These are phyloP conservation scores for Rhopalosiphum nymphaeae DNA, from an alignment of 2,888 invertebrate species.

Conservation along the genomic window DNA sequence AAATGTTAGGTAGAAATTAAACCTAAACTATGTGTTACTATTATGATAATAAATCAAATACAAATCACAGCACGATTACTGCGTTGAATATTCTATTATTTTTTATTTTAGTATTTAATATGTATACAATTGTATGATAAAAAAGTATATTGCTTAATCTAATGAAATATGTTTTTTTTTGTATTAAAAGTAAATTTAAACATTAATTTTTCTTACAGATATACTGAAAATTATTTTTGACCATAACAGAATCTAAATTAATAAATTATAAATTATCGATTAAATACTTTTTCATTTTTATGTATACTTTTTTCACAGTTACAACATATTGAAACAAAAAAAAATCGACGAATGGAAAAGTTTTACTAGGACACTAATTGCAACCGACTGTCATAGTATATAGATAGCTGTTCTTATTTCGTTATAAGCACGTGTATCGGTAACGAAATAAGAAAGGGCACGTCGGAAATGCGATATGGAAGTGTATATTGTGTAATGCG, in stretches of 20 bases:
- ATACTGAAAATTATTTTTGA: background rate
- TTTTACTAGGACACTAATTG: background rate
- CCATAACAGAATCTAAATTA: background rate
- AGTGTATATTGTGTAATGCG: background rate
- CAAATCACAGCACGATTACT: background rate
- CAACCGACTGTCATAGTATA: background rate
- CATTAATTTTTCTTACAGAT: background rate
- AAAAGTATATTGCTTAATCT: background rate
- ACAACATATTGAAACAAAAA: background rate
- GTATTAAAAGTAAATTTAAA: background rate
- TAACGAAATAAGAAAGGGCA: background rate
- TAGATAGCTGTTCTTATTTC: background rate
- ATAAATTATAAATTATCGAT: background rate
- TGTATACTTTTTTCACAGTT: background rate
- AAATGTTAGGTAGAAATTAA: conserved; percentile 21
- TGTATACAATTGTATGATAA: background rate
- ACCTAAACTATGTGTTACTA: background rate
- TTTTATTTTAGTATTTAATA: background rate
- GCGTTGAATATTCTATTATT: conserved; percentile 14
- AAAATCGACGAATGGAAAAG: background rate
- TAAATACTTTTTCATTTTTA: background rate
- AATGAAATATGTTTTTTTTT: background rate
- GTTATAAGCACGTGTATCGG: background rate
- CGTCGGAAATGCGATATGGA: background rate
- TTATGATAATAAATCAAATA: conserved; percentile 35